Evolutionary conservation across 2,113 vertebrate species (phyloP).

Genomic region (Melanotaenia duboulayi): DNA sequence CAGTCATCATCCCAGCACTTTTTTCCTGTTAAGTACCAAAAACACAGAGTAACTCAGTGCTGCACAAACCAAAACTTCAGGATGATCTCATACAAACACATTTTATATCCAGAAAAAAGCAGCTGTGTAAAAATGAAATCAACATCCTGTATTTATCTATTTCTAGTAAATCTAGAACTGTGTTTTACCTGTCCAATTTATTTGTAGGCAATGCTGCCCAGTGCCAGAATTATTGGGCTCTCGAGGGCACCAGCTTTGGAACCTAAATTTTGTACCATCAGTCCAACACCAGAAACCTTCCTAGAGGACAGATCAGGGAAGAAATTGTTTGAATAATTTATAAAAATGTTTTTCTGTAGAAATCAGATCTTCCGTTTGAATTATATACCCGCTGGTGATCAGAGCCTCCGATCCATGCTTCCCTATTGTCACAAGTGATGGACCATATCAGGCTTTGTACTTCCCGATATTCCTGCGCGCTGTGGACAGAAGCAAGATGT

Average conservation of each 20-base stretch:
- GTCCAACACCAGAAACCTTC: neutral
- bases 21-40: too few relatives aligned
- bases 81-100: too few relatives aligned
- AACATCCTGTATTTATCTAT: too few relatives aligned
- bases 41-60: too few relatives aligned
- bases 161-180: too few relatives aligned
- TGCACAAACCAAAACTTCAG: too few relatives aligned
- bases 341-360: neutral
- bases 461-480: accelerated
- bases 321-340: neutral
- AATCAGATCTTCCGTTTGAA: neutral
- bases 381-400: neutral
- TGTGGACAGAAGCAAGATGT: constrained; percentile 10
- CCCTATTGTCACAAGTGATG: neutral
- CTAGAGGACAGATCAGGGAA: too few relatives aligned
- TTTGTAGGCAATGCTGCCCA: neutral
- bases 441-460: too few relatives aligned
- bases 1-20: too few relatives aligned
- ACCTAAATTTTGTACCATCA: neutral
- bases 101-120: too few relatives aligned
- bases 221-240: accelerated
- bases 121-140: too few relatives aligned
- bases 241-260: neutral
- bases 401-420: neutral
- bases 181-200: constrained; percentile 1